Base-by-base conservation (phyloP, 2,113 vertebrate genomes). In the Motacilla alba region DNA sequence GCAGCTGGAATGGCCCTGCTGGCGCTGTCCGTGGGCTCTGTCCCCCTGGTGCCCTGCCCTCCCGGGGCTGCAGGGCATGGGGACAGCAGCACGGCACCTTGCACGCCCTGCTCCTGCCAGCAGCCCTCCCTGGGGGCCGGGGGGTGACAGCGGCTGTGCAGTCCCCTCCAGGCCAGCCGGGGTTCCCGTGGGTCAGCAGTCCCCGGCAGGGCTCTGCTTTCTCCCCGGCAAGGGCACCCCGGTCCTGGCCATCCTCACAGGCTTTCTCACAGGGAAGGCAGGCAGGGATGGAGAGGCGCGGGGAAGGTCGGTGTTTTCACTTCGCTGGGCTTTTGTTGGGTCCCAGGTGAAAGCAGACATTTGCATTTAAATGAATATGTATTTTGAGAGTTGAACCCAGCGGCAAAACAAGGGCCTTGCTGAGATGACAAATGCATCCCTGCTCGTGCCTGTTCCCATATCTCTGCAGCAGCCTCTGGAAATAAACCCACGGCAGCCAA, bases 321-420 rank as follows among this genome's bases (percentile, higher is more conserved):
- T 15, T 21, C 52, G 0, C 37, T 2, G 33, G 0, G 44, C 89
- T 59, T 63, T 28, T 46, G 70, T 44, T 4, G n/a, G 27, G 46
- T 95, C 91, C 74, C 92, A 91, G 86, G 95, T 91, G 96, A 94
- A 77, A 72, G 27, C 60, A 88, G 76, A 28, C 39, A 84, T 95
- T 93, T 90, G 60, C 83, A 96, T 96, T 89, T 94, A 23, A 90
- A 87, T 96, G 86, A 95, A 93, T 92, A 95, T 96, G 81, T 90
- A 93, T 96, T 97, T 89, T 91, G 92, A 94, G 95, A 37, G 10
- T 68, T 59, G 89, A 94, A 21, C 69, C 68, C 84, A 10, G 39
- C 11, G 77, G 95, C 80, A 41, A 24, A 90, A 50, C 15, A 24
- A 66, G 60, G 66, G 83, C 82, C 44, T 82, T 68, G 81, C 58